Evolutionary conservation across 2,888 invertebrate genomes (phyloP).

Genomic region (Polia nebulosa): DNA sequence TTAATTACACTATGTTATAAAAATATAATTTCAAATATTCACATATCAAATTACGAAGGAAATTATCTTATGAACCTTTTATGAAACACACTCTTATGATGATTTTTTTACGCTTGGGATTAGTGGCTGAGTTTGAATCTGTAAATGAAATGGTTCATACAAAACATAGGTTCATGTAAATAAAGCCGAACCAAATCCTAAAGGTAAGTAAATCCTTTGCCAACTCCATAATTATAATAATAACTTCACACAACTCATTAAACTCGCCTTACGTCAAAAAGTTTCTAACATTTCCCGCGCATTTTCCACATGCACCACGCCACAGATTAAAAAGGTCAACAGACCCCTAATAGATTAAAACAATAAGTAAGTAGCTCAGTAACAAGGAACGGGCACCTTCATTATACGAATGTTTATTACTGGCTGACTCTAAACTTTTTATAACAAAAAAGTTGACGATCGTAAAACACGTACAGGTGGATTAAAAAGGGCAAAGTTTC

Average conservation of each 20-base stretch:
- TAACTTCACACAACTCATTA: slow-evolving; percentile 44
- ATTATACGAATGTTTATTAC: slow-evolving; percentile 81
- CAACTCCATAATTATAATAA: slow-evolving; percentile 1
- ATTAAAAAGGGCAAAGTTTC: slow-evolving; percentile 82
- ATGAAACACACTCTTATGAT: too few species aligned
- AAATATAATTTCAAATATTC: too few species aligned
- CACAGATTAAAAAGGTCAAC: slow-evolving; percentile 67
- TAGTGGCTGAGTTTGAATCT: too few species aligned
- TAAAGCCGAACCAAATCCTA: neutral
- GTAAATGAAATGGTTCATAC: too few species aligned
- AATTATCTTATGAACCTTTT: too few species aligned
- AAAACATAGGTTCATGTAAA: neutral
- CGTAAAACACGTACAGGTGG: slow-evolving; percentile 87
- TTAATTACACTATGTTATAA: too few species aligned
- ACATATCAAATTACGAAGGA: too few species aligned
- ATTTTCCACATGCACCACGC: slow-evolving; percentile 32
- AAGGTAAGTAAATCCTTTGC: neutral
- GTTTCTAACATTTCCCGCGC: slow-evolving; percentile 31
- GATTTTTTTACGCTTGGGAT: too few species aligned
- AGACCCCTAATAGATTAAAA: slow-evolving; percentile 80
- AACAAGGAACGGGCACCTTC: slow-evolving; percentile 70
- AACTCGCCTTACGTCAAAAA: slow-evolving; percentile 41
- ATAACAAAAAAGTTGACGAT: slow-evolving; percentile 84
- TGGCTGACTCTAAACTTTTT: slow-evolving; percentile 78
- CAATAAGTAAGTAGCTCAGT: slow-evolving; percentile 80